Evolutionary conservation across 1,140 invertebrate species (phyloP).

Genomic region (Neodiprion lecontei): DNA sequence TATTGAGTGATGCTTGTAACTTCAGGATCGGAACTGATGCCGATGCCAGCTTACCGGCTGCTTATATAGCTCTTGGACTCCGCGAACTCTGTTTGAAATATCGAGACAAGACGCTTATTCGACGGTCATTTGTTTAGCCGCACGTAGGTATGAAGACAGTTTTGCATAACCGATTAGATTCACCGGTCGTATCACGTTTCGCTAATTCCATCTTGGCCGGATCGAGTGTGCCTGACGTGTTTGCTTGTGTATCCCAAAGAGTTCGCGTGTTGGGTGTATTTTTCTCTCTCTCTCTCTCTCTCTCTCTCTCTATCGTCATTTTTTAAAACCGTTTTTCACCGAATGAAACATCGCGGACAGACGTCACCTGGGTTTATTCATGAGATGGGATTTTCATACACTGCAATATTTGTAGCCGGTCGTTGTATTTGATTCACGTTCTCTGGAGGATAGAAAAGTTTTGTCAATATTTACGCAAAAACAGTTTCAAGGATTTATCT

Average conservation of each 20-base stretch:
- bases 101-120: not conserved
- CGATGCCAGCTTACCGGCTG: not conserved
- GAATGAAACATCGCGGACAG: not conserved
- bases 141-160: not conserved
- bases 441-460: too few species aligned
- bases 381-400: not conserved
- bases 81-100: not conserved
- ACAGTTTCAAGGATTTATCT: too few species aligned
- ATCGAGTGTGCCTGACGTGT: not conserved
- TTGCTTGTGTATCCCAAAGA: not conserved
- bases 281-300: too few species aligned
- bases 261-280: not conserved
- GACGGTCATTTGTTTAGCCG: not conserved
- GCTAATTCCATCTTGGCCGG: not conserved
- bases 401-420: too few species aligned
- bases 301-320: too few species aligned
- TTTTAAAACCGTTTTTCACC: not conserved
- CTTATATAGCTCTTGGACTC: not conserved
- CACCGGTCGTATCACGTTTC: not conserved
- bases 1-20: slow-evolving; percentile 1
- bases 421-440: too few species aligned
- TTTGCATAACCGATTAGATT: slow-evolving; percentile 6
- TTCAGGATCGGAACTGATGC: not conserved
- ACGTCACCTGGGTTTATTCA: not conserved
- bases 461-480: too few species aligned